Base-by-base conservation (phyloP, 2,888 invertebrate species). In the Sinodicranocentrus sp. region DNA sequence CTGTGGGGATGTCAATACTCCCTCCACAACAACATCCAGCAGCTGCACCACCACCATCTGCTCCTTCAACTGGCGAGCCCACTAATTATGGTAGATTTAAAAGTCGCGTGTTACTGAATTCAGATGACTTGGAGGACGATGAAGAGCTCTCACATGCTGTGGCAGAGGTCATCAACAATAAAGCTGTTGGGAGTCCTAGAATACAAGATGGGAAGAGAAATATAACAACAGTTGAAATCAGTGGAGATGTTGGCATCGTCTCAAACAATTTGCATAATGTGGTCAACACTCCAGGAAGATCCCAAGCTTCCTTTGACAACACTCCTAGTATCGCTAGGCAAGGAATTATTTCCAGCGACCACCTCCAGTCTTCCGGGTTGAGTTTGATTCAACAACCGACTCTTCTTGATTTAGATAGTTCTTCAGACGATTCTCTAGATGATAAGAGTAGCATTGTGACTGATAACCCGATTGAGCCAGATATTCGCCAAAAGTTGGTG, bases 221-320 rank as follows among this genome's bases (percentile, higher is more conserved):
- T 82, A 82, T 87, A 39, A 87, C 87, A 10, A 85, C 85, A 23
- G 85, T 87, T 21, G 87, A 87, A 39, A 86, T 87, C 67, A 84
- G 84, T 85, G 87, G 87, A 61, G 85, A 87, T 57, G 87, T 87
- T 21, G 87, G 87, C 1, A 85, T 87, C 52, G 87, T 87, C 0
- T 79, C 86, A 8, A 84, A 65, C 48, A 73, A 67, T 72, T 67
- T 71, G 6, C 72, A 67, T 15, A 68, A 73, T 82, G 79, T 63
- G 71, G 54, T 43, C 13, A 82, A 43, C 19, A 17, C 25, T 48
- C 48, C 54, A n/a, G 25, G 44, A 26, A 33, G 23, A 23, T 17
- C 59, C 1, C 15, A 39, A 2, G 10, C 54, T 15, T 68, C 63
- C 33, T 28, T 39, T 19, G 43, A 65, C 10, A 15, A 28, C 1